Evolutionary conservation across 2,888 invertebrate species (phyloP), one percentile per base, ranked within the genome.

Genomic region (Cephus spinipes): DNA sequence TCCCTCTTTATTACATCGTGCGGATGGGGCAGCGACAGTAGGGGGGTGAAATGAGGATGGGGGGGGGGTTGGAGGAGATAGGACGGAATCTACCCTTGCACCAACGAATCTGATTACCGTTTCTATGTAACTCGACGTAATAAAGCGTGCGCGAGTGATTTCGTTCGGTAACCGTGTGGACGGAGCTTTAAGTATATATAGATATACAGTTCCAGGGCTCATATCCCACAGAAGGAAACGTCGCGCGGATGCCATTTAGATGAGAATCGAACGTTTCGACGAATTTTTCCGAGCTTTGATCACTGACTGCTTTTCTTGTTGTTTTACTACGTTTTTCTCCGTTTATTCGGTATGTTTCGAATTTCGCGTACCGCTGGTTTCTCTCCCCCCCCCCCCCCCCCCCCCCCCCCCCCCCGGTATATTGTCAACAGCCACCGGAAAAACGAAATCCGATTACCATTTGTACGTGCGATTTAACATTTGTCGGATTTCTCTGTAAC

Each of bases 1-100:
- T 79, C 78, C 79, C 80, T 79, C 71, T 71, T 32, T 71, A 31
- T 71, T 55, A 55, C 23, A 9, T 55, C 23, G 40, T 55, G 23
- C 23, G 40, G 15, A 32, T 71, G 30, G 71, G 31, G 11, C 71
- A 33, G 33, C 71, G 30, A 71, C 71, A 15, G 11, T 23, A 12
- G n/a, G 69, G 69, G 30, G 32, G 12, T 69, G 12, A 12, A 40
- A 15, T 12, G 15, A 15, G 36, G 36, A 1, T 4, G 0, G 15
- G 4, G 15, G 1, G 15, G 15, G 12, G 40, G 36, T 12, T 36
- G 40, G 4, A 35, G 35, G 3, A 12, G 40, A 15, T 40, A 35
- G 40, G 15, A 15, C 15, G 4, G 15, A 55, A 55, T 1, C 40
- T 55, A 55, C 2, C 40, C 40, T 55, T 55, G 40, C 40, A 55